Base-by-base conservation (phyloP, 2,113 vertebrate genomes). In the Eudyptes chrysolophus region DNA sequence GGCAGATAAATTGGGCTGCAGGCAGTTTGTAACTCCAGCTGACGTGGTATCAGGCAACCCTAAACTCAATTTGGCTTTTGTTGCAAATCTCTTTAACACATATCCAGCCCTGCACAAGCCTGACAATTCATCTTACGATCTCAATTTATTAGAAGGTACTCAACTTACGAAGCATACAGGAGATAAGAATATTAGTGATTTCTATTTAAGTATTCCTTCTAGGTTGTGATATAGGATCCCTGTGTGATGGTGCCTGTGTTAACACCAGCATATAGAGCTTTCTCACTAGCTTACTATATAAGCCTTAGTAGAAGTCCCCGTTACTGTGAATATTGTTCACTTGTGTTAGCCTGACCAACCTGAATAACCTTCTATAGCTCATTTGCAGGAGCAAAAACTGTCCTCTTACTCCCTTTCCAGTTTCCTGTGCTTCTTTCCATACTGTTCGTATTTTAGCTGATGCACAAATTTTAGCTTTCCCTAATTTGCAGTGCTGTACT, bases 21-120 rank as follows among this genome's bases (percentile, higher is more conserved):
- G 98, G 91, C 99, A 99, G 98, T 99, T 99, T 96, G 99, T 99
- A 60, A 98, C 99, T 65, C 98, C 99, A 60, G 98, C 97, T 22
- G 99, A 99, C 93, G 99, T 99, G 90, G 98, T 99, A 76, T 97
- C 99, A 57, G 99, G 99, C 90, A 99, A 99, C 97, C 99, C 98
- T 94, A 99, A 99, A 94, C 99, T 99, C 89, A 99, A 99, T 98
- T 94, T 99, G 96, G 99, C 99, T 88, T 99, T 99, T 62, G 99
- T 99, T 57, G 99, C 99, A 93, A 99, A 99, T 98, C 98, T 99
- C 62, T 99, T 99, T 98, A 99, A 99, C 97, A 99, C 98, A 90
- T 98, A 99, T 48, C 99, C 99, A 22, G 97, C 98, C 76, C 95
- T 99, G 84, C 97, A 98, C 88, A 99, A 95, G 81, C 96, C 97